These are phyloP conservation scores for Sphaeramia orbicularis DNA, from an alignment of 2,797 vertebrate genomes.

Conservation along the genomic window DNA sequence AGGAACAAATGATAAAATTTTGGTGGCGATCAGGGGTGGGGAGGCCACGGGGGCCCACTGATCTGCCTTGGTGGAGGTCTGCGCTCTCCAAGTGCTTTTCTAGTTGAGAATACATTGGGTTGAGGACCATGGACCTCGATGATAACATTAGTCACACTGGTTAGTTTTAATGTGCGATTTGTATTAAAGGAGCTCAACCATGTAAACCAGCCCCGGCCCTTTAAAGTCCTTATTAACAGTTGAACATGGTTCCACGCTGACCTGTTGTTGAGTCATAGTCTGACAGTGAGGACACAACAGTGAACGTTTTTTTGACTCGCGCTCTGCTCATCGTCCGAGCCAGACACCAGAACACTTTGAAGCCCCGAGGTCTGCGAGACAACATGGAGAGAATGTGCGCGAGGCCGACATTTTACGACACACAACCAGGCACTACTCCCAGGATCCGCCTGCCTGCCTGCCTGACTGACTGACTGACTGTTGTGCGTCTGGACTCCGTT, in stretches of 20 bases:
- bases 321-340: slow-evolving; percentile 43
- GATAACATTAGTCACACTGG: neutral
- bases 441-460: slow-evolving; percentile 57
- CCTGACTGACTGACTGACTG: slow-evolving; percentile 58
- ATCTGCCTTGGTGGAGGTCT: no score
- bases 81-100: no score
- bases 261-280: slow-evolving; percentile 44
- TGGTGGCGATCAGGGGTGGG: no score
- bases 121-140: no score
- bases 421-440: slow-evolving; percentile 60
- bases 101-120: no score
- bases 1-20: no score
- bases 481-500: slow-evolving; percentile 68
- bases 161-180: neutral
- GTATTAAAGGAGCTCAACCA: neutral
- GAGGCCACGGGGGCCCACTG: no score
- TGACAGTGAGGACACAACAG: slow-evolving; percentile 22
- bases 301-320: slow-evolving; percentile 36
- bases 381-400: slow-evolving; percentile 48
- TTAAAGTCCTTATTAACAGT: slow-evolving; percentile 4
- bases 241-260: slow-evolving; percentile 11
- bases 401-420: slow-evolving; percentile 66
- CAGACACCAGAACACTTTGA: slow-evolving; percentile 56
- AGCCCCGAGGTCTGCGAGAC: slow-evolving; percentile 55
- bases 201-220: neutral